Base-by-base conservation (phyloP, 2,888 invertebrate genomes). In the Hirudinaria manillensis region DNA sequence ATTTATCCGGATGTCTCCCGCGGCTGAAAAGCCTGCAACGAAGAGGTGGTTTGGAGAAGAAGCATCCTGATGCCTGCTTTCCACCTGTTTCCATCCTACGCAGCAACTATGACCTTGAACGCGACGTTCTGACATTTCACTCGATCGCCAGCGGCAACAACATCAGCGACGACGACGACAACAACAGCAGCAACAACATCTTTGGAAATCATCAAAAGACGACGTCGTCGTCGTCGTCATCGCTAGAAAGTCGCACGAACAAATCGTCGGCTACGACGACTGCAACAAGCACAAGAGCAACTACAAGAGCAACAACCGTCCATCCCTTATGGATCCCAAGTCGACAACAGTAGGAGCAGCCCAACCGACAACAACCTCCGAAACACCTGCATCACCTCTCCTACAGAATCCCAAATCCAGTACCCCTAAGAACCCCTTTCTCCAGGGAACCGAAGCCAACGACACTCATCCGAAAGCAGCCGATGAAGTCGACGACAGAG, bases 161-260 rank as follows among this genome's bases (percentile, higher is more conserved):
- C 61, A 61, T 3, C 61, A 61, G n/a, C 61, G 21, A 61, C 61
- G 21, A 61, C 24, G 21, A 61, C 61, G 3, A 7, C 61, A 61
- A 61, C 61, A 61, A 13, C 61, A 61, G n/a, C 61, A 61, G 21
- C 61, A 61, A n/a, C 61, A 61, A 7, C 45, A 3, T 45, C 45
- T 45, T 45, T 45, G 45, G n/a, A n/a, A n/a, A 45, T 3, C 45
- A 7, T 45, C 45, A 45, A 45, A 16, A 6, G 45, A 27, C 32
- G 27, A 7, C 68, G 27, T 67, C 68, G 27, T 67, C 68, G 27
- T 19, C 68, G 19, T 19, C 19, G 19, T 7, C 68, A 67, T 19
- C 4, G 36, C 56, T 21, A 56, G 56, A 56, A 16, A 56, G 56
- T 13, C 56, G 10, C 61, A 19, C 29, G n/a, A 61, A 61, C 24